Evolutionary conservation across 2,797 vertebrate species (phyloP).

Genomic region (Tokudaia tokunoshimensis): DNA sequence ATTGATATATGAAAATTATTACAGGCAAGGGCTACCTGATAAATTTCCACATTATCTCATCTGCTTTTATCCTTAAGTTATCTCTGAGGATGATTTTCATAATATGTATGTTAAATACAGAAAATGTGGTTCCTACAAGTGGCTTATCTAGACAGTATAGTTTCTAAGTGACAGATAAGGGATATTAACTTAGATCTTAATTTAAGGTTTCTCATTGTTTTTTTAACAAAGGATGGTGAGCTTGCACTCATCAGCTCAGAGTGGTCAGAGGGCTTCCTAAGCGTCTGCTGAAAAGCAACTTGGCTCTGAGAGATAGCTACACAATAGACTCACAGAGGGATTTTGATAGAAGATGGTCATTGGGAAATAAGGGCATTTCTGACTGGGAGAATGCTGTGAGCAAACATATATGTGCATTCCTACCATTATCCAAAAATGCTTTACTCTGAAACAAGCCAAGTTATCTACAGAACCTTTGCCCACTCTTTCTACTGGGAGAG

Average conservation of each 20-base stretch:
- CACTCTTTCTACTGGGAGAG: not conserved
- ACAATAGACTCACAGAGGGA: not conserved
- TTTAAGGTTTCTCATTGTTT: not conserved
- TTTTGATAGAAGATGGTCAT: not conserved
- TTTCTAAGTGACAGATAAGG: not conserved
- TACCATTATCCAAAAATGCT: not conserved
- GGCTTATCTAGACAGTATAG: not conserved
- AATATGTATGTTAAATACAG: slow-evolving; percentile 13
- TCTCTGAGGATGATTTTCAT: not conserved
- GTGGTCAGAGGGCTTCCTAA: not conserved
- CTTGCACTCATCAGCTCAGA: not conserved
- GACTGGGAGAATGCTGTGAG: not conserved
- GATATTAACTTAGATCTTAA: not conserved
- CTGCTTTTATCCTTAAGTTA: not conserved
- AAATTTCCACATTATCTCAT: slow-evolving; percentile 4
- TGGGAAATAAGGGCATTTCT: not conserved
- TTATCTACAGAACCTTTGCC: not conserved
- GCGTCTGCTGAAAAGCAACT: not conserved
- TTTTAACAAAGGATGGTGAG: not conserved
- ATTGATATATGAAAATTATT: not conserved
- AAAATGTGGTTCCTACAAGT: not conserved
- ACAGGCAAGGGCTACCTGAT: not conserved
- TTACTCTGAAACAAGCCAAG: not conserved
- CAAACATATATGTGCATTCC: not conserved
- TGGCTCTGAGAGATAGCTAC: not conserved